A percentile compares a stretch with the other conserved stretches of the same genome.
These are phyloP conservation scores for Eristalis pertinax DNA, from an alignment of 2,888 invertebrate species.

Conservation along the genomic window DNA sequence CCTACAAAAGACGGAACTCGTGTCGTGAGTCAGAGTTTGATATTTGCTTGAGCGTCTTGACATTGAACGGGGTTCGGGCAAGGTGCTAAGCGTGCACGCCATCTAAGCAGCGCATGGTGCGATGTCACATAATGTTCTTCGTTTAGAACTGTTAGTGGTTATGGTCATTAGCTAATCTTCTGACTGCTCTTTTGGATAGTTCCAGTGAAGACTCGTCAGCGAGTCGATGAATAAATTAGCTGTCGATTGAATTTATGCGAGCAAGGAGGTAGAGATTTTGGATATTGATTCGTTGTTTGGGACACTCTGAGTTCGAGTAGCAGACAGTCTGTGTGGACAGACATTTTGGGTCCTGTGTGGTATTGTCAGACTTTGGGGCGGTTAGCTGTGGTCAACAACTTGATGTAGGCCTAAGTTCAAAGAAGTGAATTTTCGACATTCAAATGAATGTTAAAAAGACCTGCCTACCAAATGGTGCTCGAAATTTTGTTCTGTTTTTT, in stretches of 20 bases:
- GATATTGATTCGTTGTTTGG: not conserved
- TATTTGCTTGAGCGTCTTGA: not conserved
- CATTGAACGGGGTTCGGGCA: not conserved
- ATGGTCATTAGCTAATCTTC: not conserved
- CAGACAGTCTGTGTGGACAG: too few relatives aligned
- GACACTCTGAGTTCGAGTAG: too few relatives aligned
- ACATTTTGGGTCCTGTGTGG: too few relatives aligned
- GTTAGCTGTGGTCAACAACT: too few relatives aligned
- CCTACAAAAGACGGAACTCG: not conserved
- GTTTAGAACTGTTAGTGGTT: not conserved
- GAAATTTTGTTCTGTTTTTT: too few relatives aligned
- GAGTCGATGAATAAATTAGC: not conserved
- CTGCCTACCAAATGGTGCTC: too few relatives aligned
- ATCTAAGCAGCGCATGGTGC: not conserved
- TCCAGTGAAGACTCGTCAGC: not conserved
- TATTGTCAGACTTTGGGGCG: too few relatives aligned
- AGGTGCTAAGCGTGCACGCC: not conserved
- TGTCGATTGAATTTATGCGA: not conserved
- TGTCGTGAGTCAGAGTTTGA: not conserved
- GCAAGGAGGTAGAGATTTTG: not conserved
- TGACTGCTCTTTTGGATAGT: not conserved
- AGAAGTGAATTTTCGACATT: too few relatives aligned
- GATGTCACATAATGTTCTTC: not conserved
- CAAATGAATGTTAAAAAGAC: too few relatives aligned
- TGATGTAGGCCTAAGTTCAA: too few relatives aligned